Conservation (phyloP, 2,797 vertebrate species). For the Gymnoscopelus braueri region DNA sequence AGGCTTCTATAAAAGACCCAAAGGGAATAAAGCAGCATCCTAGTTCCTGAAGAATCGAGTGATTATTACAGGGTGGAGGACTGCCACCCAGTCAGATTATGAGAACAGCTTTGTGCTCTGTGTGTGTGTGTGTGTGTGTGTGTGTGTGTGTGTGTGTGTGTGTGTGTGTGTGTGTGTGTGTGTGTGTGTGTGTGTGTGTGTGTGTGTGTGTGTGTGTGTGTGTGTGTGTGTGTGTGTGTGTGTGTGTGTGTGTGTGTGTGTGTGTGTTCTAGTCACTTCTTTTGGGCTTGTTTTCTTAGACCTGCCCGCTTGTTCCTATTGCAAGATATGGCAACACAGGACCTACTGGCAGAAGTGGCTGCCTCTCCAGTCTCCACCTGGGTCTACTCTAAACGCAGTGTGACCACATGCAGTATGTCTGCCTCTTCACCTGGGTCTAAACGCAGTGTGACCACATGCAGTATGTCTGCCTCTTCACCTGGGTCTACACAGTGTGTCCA, state of each 20-base stretch:
- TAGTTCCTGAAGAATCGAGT: conserved; percentile 54
- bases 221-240: conserved; percentile 8
- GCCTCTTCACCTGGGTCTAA: no score
- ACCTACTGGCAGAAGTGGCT: no score
- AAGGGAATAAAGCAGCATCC: conserved; percentile 44
- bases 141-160: background rate
- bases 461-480: no score
- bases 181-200: conserved; percentile 3
- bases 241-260: background rate
- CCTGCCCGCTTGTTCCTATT: no score
- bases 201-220: background rate
- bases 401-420: no score
- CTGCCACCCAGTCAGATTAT: conserved; percentile 59
- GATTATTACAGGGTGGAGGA: conserved; percentile 39
- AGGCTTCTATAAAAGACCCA: conserved; percentile 18
- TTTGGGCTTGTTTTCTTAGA: no score
- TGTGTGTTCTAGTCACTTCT: no score
- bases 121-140: background rate
- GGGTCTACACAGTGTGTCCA: no score
- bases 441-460: no score
- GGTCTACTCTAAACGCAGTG: no score
- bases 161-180: conserved; percentile 4
- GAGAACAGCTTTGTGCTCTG: conserved; percentile 47
- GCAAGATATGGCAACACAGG: no score
- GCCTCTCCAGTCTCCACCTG: no score